Evolutionary conservation across 2,888 invertebrate genomes (phyloP).

Genomic region (Blomia tropicalis): DNA sequence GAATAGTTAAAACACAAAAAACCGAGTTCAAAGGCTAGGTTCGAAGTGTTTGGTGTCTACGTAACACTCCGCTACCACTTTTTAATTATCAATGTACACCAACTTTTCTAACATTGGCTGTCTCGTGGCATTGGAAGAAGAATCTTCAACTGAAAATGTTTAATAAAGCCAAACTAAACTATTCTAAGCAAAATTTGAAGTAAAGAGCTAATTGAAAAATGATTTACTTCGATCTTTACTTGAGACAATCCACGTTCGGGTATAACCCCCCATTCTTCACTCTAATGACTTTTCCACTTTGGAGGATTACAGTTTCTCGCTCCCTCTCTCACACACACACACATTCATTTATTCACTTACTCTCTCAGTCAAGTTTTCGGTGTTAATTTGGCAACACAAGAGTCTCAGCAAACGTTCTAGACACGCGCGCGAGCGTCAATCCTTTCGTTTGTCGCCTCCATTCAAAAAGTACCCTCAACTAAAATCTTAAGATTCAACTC

Average conservation of each 20-base stretch:
- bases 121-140: background rate
- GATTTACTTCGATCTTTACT: slow-evolving; percentile 12
- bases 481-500: too few species aligned
- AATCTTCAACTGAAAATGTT: background rate
- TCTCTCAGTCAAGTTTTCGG: too few species aligned
- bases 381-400: too few species aligned
- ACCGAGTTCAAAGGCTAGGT: background rate
- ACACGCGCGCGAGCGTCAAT: too few species aligned
- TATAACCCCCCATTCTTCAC: background rate
- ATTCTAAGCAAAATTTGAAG: background rate
- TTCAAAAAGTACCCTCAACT: too few species aligned
- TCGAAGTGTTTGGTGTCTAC: background rate
- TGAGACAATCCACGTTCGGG: background rate
- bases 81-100: slow-evolving; percentile 13
- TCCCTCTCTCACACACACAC: too few species aligned
- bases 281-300: slow-evolving; percentile 13
- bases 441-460: too few species aligned
- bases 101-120: too few species aligned
- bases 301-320: too few species aligned
- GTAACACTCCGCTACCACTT: too few species aligned
- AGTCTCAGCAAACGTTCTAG: too few species aligned
- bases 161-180: background rate
- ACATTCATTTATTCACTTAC: too few species aligned
- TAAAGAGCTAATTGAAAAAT: slow-evolving; percentile 6
- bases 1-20: background rate